Evolutionary conservation across 2,113 vertebrate species (phyloP).

Genomic region (Chamaetylas fuelleborni): DNA sequence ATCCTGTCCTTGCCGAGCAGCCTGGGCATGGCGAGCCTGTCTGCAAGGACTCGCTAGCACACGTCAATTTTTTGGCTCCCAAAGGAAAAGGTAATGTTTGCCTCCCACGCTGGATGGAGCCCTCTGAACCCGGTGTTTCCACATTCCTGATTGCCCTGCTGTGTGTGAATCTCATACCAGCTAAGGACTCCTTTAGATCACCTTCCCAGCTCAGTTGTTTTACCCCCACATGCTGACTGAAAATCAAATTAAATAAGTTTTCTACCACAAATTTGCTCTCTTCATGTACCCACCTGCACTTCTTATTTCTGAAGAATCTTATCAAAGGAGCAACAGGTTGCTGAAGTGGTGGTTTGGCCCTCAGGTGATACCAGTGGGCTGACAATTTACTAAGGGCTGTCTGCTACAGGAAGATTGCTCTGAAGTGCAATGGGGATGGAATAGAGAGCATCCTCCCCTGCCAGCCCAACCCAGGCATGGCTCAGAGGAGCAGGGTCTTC

Average conservation of each 20-base stretch:
- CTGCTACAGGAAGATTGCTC: background rate
- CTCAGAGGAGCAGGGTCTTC: background rate
- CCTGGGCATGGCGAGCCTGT: background rate
- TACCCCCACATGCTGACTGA: background rate
- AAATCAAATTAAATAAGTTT: background rate
- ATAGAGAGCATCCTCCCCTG: background rate
- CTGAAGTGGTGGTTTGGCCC: background rate
- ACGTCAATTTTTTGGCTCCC: background rate
- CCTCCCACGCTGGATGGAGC: background rate
- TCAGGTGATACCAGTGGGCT: background rate
- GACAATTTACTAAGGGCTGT: background rate
- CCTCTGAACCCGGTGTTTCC: background rate
- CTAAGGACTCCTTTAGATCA: conserved; percentile 2
- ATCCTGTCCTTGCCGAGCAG: background rate
- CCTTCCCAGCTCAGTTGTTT: background rate
- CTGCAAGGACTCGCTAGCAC: background rate
- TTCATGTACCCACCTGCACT: background rate
- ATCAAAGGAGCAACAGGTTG: background rate
- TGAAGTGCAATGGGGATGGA: background rate
- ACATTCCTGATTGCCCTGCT: background rate
- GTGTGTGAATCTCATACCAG: background rate
- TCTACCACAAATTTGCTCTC: background rate
- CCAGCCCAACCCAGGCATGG: background rate
- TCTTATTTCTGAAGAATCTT: background rate
- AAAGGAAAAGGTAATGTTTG: background rate